These are phyloP conservation scores for Sandelia bainsii DNA, from an alignment of 2,797 vertebrate species.

Conservation along the genomic window DNA sequence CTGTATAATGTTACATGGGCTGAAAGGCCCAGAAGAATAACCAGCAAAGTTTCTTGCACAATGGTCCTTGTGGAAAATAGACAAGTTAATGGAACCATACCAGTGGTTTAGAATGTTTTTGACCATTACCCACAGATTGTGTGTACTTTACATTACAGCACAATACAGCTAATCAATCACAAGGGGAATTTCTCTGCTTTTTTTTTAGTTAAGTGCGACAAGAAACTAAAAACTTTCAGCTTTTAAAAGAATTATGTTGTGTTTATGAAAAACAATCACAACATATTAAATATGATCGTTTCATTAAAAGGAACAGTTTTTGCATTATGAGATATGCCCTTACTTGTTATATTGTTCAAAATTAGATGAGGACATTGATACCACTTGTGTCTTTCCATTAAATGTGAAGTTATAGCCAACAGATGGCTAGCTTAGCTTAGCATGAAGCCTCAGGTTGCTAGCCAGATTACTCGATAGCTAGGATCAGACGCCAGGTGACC, in stretches of 20 bases:
- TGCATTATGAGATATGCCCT: not conserved
- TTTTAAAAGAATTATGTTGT: not conserved
- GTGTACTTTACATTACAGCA: constrained; percentile 10
- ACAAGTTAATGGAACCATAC: constrained; percentile 23
- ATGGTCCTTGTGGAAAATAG: constrained; percentile 24
- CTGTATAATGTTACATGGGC: constrained; percentile 37
- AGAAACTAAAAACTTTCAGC: constrained; percentile 17
- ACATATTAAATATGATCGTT: not conserved
- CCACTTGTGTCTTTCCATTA: too few relatives aligned
- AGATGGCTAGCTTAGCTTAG: not conserved
- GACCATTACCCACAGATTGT: constrained; percentile 47
- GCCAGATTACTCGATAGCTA: too few relatives aligned
- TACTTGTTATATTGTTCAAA: not conserved
- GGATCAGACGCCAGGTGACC: too few relatives aligned
- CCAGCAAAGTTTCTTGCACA: constrained; percentile 16
- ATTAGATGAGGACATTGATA: not conserved
- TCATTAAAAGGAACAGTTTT: not conserved
- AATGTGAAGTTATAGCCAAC: not conserved
- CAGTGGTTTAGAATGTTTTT: constrained; percentile 43
- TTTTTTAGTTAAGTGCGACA: not conserved
- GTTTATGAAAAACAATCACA: not conserved
- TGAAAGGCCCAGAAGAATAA: constrained; percentile 27
- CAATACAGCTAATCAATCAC: constrained; percentile 14
- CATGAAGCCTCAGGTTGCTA: too few relatives aligned
- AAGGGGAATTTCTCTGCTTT: not conserved